Evolutionary conservation across 2,797 vertebrate species (phyloP), one percentile per base, ranked within the genome.

Genomic region (Oreochromis grahami): DNA sequence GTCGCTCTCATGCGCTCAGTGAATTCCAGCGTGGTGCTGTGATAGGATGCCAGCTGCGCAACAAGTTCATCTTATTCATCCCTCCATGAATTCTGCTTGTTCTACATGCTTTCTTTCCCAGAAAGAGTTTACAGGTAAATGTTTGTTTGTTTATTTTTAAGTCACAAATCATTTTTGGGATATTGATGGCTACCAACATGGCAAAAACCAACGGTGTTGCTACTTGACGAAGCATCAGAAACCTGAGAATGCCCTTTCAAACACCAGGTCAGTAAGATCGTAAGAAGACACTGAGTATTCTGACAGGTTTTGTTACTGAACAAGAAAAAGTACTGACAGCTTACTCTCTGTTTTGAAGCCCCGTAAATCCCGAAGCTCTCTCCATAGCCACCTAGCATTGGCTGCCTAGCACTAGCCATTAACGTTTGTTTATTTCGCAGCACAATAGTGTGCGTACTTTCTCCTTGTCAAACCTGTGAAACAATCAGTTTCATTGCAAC

Each of bases 121-220:
- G 17, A 2, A 1, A 13, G 32, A n/a, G 32, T 36, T 63, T 17
- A 63, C 10, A 63, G 32, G 32, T 0, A 63, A 63, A 17, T 36
- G 36, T 36, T 63, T 36, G 1, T 63, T 63, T 36, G 32, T 60
- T 12, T 63, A n/a, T 63, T 63, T 36, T 63, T 36, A 63, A 63
- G 32, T 11, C 58, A 63, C 10, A n/a, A 36, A 63, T 36, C 4
- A 12, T 63, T n/a, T 63, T 36, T 1, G 58, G 32, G 17, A 63
- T 36, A 36, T 63, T 36, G 58, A 7, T 1, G 58, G 1, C n/a
- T 1, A 7, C 9, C 56, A 1, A 36, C 6, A 0, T 60, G 32
- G 4, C 10, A 36, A 63, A 63, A 63, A 63, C 17, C 2, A 0
- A 60, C 56, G 36, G 58, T n/a, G 10, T 4, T 36, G 32, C 56